These are phyloP conservation scores for Phataginus tetradactyla DNA, from an alignment of 2,797 vertebrate genomes.

Conservation along the genomic window DNA sequence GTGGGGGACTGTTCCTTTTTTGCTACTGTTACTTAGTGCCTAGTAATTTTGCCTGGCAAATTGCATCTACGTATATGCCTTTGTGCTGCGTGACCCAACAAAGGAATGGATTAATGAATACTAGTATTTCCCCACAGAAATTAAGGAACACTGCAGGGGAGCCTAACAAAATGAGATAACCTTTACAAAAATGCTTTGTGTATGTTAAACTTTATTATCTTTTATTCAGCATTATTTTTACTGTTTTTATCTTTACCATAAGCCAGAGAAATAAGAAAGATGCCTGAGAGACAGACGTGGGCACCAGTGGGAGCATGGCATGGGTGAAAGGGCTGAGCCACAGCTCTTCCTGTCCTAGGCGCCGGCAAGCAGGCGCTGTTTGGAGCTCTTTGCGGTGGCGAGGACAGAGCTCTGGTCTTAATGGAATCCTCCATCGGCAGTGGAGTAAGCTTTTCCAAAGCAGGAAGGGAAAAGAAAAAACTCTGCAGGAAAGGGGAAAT, in stretches of 20 bases:
- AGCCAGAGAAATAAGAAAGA: slow-evolving; percentile 6
- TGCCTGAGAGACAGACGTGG: neutral
- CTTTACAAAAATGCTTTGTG: neutral
- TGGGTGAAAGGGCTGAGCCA: too few species aligned
- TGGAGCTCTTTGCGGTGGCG: neutral
- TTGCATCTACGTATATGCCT: neutral
- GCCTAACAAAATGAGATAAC: neutral
- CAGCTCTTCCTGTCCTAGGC: neutral
- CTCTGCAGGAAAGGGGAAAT: neutral
- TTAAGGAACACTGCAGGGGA: neutral
- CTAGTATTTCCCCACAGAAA: neutral
- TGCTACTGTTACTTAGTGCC: neutral
- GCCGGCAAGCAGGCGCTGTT: neutral
- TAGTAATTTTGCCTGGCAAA: neutral
- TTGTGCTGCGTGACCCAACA: slow-evolving; percentile 12
- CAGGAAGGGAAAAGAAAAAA: slow-evolving; percentile 31
- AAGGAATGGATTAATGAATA: neutral
- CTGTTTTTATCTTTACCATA: neutral
- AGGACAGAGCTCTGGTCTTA: slow-evolving; percentile 28
- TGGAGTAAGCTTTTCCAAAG: slow-evolving; percentile 19
- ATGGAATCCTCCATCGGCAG: neutral
- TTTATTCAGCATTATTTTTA: neutral
- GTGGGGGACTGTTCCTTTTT: neutral
- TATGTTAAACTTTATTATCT: slow-evolving; percentile 12
- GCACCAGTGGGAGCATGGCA: rapidly evolving